Evolutionary conservation across 1,140 invertebrate genomes (phyloP).

Genomic region (Octopus bimaculoides): DNA sequence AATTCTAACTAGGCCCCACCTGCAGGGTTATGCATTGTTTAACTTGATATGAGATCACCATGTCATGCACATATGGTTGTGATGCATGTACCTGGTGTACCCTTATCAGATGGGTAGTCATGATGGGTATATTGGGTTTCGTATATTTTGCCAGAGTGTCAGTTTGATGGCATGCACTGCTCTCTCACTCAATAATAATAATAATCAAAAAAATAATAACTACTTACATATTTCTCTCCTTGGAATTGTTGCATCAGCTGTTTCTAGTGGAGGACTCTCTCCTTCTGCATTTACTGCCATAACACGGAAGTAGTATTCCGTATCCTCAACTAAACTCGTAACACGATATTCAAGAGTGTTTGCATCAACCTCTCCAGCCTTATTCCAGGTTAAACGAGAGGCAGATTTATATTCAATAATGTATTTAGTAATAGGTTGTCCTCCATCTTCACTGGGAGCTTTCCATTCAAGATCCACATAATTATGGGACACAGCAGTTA

Average conservation of each 20-base stretch:
- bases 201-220: neutral
- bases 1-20: no score
- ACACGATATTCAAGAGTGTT: constrained; percentile 58
- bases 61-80: no score
- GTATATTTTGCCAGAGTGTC: no score
- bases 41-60: no score
- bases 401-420: constrained; percentile 51
- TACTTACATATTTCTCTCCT: neutral
- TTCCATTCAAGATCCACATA: constrained; percentile 45
- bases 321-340: constrained; percentile 31
- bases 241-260: constrained; percentile 80
- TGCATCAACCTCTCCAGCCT: constrained; percentile 62
- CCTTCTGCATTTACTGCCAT: constrained; percentile 87
- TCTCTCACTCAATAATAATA: no score
- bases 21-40: no score
- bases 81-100: no score
- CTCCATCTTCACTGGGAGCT: constrained; percentile 45
- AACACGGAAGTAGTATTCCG: constrained; percentile 37
- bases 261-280: constrained; percentile 80
- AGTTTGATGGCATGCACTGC: no score
- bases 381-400: constrained; percentile 82
- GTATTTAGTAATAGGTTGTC: constrained; percentile 44
- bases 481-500: constrained; percentile 30
- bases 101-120: no score
- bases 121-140: no score